phyloP scores from a whole-genome alignment of 2,797 vertebrate species.

The Cynodonichthys magdalenae region DNA sequence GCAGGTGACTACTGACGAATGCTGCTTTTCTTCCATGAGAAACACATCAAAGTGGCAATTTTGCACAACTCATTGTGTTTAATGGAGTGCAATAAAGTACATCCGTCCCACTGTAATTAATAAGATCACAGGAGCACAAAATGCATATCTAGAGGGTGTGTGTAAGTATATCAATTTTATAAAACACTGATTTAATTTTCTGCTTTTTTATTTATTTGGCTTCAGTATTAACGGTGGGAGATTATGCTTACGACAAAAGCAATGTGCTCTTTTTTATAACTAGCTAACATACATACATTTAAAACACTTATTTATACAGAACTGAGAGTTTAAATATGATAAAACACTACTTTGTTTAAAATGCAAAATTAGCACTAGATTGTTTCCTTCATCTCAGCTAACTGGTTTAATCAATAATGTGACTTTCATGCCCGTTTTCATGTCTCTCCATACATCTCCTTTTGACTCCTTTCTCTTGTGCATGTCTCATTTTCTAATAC shows the following conservation, averaged over 20 bases:
- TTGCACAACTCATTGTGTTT: slow-evolving; percentile 66
- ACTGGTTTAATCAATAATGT: slow-evolving; percentile 22
- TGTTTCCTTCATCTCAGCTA: slow-evolving; percentile 11
- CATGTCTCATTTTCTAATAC: slow-evolving; percentile 46
- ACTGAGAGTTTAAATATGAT: slow-evolving; percentile 1
- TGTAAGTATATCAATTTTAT: slow-evolving; percentile 37
- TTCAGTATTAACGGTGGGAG: slow-evolving; percentile 6
- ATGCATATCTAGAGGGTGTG: slow-evolving; percentile 39
- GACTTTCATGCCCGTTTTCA: slow-evolving; percentile 1
- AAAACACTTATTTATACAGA: slow-evolving; percentile 3
- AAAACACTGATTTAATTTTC: slow-evolving; percentile 42
- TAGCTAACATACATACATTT: not conserved
- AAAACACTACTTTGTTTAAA: not conserved
- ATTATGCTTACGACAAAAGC: slow-evolving; percentile 10
- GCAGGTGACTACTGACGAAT: slow-evolving; percentile 44
- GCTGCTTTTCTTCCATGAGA: slow-evolving; percentile 39
- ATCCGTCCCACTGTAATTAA: slow-evolving; percentile 64
- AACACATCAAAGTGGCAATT: slow-evolving; percentile 61
- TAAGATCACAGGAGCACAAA: slow-evolving; percentile 43
- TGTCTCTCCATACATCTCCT: slow-evolving; percentile 18
- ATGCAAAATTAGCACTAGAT: not conserved
- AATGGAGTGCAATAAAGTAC: slow-evolving; percentile 61
- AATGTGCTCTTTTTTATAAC: slow-evolving; percentile 4
- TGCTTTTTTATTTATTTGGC: slow-evolving; percentile 35
- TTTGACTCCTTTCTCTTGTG: slow-evolving; percentile 22